These are phyloP conservation scores for Catamblyrhynchus diadema DNA, from an alignment of 2,797 vertebrate species.

Conservation along the genomic window DNA sequence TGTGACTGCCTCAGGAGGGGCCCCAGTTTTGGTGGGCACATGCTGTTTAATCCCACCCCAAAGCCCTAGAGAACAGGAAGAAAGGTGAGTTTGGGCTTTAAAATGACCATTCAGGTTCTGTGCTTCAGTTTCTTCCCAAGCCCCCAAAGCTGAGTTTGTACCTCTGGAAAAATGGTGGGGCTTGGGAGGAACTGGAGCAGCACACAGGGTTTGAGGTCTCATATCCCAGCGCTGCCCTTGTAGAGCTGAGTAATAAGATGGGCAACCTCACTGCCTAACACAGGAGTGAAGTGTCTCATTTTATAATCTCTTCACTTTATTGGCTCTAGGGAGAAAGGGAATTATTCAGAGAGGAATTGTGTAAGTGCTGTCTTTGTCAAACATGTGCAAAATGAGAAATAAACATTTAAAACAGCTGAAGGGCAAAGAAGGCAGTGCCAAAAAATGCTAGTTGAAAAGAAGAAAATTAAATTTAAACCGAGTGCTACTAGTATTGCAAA, in stretches of 20 bases:
- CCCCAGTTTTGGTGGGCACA: neutral
- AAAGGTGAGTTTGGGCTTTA: neutral
- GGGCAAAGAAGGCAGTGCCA: conserved; percentile 52
- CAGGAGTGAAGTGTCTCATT: conserved; percentile 10
- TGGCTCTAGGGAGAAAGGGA: conserved; percentile 39
- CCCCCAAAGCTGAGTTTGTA: neutral
- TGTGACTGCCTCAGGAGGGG: fast-evolving
- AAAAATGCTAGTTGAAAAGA: conserved; percentile 39
- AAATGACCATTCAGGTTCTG: neutral
- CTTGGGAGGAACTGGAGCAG: neutral
- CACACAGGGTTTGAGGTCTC: fast-evolving
- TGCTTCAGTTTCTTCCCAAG: neutral
- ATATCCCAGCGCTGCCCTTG: neutral
- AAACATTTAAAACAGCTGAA: conserved; percentile 68
- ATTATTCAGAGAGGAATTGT: conserved; percentile 48
- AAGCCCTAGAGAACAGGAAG: neutral
- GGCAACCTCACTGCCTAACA: neutral
- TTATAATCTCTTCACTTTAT: conserved; percentile 36
- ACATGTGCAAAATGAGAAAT: conserved; percentile 64
- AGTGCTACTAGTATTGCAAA: conserved; percentile 54
- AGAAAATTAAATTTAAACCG: conserved; percentile 54
- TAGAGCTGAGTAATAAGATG: neutral
- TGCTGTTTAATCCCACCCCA: neutral
- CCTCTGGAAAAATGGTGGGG: fast-evolving
- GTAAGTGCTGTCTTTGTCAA: conserved; percentile 62